Evolutionary conservation across 2,888 invertebrate species (phyloP).

Genomic region (Aphodius sticticus): DNA sequence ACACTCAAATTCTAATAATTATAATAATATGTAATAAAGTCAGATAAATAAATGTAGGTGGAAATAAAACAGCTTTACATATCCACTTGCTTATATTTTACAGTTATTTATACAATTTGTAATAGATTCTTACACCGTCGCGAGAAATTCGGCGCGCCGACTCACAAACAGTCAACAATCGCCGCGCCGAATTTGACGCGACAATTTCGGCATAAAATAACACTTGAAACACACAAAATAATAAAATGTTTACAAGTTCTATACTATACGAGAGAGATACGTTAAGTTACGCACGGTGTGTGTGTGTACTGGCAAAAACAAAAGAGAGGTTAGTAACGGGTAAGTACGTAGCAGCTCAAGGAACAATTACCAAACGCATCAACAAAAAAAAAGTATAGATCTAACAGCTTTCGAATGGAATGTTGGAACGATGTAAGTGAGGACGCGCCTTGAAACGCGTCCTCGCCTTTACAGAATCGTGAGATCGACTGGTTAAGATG

Average conservation of each 20-base stretch:
- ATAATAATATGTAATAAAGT: too few species aligned
- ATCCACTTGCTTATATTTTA: constrained; percentile 58
- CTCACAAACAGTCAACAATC: not conserved
- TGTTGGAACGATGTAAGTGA: constrained; percentile 14
- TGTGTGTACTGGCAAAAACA: constrained; percentile 35
- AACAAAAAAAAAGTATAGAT: constrained; percentile 7
- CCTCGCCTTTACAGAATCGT: not conserved
- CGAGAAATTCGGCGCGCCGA: not conserved
- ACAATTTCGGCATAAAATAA: constrained; percentile 24
- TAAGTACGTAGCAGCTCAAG: constrained; percentile 23
- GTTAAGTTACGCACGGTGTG: constrained; percentile 26
- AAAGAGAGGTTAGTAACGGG: constrained; percentile 13
- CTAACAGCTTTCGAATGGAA: constrained; percentile 29
- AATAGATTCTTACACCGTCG: constrained; percentile 5
- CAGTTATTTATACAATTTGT: constrained; percentile 57
- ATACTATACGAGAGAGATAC: constrained; percentile 34
- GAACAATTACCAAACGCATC: constrained; percentile 20
- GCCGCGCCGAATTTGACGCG: not conserved
- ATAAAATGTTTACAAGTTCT: constrained; percentile 34
- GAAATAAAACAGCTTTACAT: constrained; percentile 44
- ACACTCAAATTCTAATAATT: too few species aligned
- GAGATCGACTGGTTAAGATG: not conserved
- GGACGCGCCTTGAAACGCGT: too few species aligned
- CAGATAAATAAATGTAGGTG: not conserved
- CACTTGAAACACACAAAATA: constrained; percentile 30